These are phyloP conservation scores for Lysandra bellargus DNA, from an alignment of 2,888 invertebrate genomes.

Conservation along the genomic window DNA sequence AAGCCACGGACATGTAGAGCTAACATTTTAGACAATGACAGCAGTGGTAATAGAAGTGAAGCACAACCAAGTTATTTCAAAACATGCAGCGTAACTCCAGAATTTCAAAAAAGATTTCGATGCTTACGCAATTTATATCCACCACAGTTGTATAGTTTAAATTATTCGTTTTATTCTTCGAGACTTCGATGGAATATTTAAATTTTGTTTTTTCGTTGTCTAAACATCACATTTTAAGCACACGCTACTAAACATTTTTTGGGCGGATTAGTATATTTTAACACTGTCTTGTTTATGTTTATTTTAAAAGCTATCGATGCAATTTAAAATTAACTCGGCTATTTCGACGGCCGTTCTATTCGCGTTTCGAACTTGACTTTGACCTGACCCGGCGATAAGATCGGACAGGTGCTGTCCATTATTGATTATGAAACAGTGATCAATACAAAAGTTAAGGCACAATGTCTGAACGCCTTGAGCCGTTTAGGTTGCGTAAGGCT, in stretches of 20 bases:
- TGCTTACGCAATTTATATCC: neutral
- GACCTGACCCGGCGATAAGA: conserved; percentile 27
- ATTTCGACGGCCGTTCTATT: conserved; percentile 15
- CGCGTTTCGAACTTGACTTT: conserved; percentile 25
- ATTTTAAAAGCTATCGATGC: neutral
- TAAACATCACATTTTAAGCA: too few species aligned
- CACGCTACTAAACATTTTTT: neutral
- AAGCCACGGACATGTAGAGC: neutral
- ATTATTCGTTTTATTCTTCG: neutral
- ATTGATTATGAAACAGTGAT: conserved; percentile 26
- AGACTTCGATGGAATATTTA: neutral
- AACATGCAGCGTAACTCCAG: neutral
- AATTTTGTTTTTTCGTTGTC: too few species aligned
- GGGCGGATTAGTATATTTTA: neutral
- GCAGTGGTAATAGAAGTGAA: neutral
- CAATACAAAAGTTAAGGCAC: conserved; percentile 25
- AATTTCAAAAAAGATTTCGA: neutral
- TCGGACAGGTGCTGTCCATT: conserved; percentile 24
- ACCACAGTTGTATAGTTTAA: too few species aligned
- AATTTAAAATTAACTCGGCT: neutral
- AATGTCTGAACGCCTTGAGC: conserved; percentile 13
- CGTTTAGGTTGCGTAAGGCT: conserved; percentile 24
- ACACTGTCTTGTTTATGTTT: neutral
- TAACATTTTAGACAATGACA: neutral
- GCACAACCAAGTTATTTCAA: neutral